phyloP scores from a whole-genome alignment of 2,888 invertebrate genomes.

The Drosophila rubida region DNA sequence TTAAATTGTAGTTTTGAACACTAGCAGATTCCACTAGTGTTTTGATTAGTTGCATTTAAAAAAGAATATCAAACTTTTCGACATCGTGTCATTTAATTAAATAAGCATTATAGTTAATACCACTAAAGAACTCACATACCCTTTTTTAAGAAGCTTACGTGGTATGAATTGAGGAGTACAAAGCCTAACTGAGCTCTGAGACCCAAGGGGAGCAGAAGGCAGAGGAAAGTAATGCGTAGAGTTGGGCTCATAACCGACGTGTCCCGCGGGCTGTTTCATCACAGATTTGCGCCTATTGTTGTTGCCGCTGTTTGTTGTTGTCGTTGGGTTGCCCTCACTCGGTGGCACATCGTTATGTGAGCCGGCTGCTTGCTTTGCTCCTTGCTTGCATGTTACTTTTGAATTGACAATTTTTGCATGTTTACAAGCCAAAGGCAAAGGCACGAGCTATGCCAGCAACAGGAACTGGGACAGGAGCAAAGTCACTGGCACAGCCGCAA shows the following conservation, averaged over 20 bases:
- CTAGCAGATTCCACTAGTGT: too few relatives aligned
- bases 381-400: conserved; percentile 41
- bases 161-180: too few relatives aligned
- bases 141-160: not conserved
- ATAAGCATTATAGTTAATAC: not conserved
- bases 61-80: too few relatives aligned
- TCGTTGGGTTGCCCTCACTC: conserved; percentile 39
- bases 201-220: conserved; percentile 15
- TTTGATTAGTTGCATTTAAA: too few relatives aligned
- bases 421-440: conserved; percentile 54
- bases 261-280: conserved; percentile 53
- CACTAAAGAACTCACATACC: conserved; percentile 2
- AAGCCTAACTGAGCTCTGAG: too few relatives aligned
- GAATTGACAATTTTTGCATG: conserved; percentile 71
- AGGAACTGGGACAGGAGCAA: not conserved
- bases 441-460: conserved; percentile 4
- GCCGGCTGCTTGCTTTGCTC: conserved; percentile 3
- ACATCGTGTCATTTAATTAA: not conserved
- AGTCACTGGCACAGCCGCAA: conserved; percentile 24
- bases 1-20: too few relatives aligned
- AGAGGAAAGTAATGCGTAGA: conserved; percentile 3
- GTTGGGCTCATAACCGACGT: conserved; percentile 15
- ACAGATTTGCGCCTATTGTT: conserved; percentile 55
- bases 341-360: conserved; percentile 58
- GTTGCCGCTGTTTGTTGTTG: conserved; percentile 27